phyloP scores from a whole-genome alignment of 1,140 invertebrate species.

The Arctopsyche grandis region DNA sequence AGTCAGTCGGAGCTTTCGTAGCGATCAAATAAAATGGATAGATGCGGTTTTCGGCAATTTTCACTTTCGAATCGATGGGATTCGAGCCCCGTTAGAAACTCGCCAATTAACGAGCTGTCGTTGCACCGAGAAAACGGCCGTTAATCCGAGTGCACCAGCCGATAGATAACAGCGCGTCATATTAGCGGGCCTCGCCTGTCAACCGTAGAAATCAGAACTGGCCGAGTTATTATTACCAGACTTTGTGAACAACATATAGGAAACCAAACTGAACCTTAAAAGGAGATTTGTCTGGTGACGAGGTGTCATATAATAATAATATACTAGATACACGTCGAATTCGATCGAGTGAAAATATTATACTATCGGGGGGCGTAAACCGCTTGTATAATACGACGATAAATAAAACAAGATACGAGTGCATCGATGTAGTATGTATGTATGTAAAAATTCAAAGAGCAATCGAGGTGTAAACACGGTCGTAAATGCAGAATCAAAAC shows the following conservation, averaged over 20 bases:
- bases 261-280: background rate
- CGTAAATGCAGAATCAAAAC: conserved; percentile 6
- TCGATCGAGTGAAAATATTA: background rate
- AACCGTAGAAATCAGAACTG: conserved; percentile 31
- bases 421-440: background rate
- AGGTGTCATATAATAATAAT: background rate
- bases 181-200: conserved; percentile 12
- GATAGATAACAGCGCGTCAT: conserved; percentile 32
- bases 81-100: conserved; percentile 41
- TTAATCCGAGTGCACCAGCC: conserved; percentile 19
- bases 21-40: too few species aligned
- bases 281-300: background rate
- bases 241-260: background rate
- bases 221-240: background rate
- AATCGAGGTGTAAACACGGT: background rate
- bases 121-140: conserved; percentile 35
- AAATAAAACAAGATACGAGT: background rate
- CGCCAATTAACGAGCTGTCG: conserved; percentile 33
- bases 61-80: conserved; percentile 8
- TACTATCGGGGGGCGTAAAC: background rate
- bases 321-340: too few species aligned
- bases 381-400: background rate
- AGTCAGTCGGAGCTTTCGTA: too few species aligned
- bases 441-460: background rate
- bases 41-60: background rate